Evolutionary conservation across 2,888 invertebrate species (phyloP).

Genomic region (Lasius platythorax): DNA sequence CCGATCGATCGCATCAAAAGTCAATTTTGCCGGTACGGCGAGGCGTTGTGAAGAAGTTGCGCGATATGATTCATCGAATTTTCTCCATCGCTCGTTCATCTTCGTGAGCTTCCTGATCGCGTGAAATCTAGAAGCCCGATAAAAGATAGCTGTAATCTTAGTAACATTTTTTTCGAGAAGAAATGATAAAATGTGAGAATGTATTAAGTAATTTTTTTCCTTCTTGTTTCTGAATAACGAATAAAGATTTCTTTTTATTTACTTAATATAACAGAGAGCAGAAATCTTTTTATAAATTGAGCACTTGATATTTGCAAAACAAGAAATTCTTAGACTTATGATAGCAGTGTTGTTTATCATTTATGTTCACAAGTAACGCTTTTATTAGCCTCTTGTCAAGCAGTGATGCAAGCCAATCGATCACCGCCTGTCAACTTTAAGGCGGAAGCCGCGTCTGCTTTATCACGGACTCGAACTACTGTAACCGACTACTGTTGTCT

Average conservation of each 20-base stretch:
- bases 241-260: slow-evolving; percentile 5
- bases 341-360: not conserved
- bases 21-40: slow-evolving; percentile 11
- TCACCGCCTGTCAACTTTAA: slow-evolving; percentile 16
- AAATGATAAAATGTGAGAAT: not conserved
- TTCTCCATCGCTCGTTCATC: slow-evolving; percentile 13
- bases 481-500: not conserved
- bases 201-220: not conserved
- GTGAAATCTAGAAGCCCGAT: not conserved
- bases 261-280: not conserved
- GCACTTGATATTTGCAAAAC: not conserved
- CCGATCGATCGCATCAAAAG: slow-evolving; percentile 37
- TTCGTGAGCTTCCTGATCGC: not conserved
- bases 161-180: not conserved
- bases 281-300: not conserved
- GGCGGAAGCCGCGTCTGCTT: slow-evolving; percentile 24
- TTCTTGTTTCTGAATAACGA: not conserved
- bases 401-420: slow-evolving; percentile 11
- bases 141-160: slow-evolving; percentile 1
- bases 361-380: not conserved
- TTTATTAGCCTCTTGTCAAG: slow-evolving; percentile 3
- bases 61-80: slow-evolving; percentile 36
- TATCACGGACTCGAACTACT: slow-evolving; percentile 21
- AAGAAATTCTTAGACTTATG: not conserved
- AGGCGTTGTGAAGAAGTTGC: slow-evolving; percentile 17